phyloP scores from a whole-genome alignment of 2,888 invertebrate species.

The Spodoptera exigua region DNA sequence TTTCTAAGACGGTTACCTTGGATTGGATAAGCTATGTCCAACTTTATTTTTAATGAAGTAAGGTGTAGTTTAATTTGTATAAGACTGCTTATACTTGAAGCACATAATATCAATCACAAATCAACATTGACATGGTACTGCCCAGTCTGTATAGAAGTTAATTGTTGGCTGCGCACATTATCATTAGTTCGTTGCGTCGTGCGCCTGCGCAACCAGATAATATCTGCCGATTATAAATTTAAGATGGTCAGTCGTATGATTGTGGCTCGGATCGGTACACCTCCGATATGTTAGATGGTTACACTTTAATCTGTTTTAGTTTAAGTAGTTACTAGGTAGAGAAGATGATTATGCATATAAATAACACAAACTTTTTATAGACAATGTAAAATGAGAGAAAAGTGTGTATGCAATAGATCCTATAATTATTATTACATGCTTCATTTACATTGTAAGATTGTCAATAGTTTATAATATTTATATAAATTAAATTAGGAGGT shows the following conservation, averaged over 20 bases:
- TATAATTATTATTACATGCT: too few relatives aligned
- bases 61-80: conserved; percentile 10
- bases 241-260: conserved; percentile 63
- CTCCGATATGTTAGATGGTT: conserved; percentile 38
- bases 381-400: too few relatives aligned
- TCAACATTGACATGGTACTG: conserved; percentile 80
- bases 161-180: conserved; percentile 79
- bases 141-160: conserved; percentile 80
- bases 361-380: too few relatives aligned
- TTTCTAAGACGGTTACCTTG: conserved; percentile 11
- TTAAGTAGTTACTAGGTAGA: conserved; percentile 34
- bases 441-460: too few relatives aligned
- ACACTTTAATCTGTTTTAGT: conserved; percentile 39
- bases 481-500: too few relatives aligned
- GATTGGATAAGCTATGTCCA: neutral
- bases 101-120: conserved; percentile 86
- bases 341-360: too few relatives aligned
- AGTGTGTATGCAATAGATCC: too few relatives aligned
- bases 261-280: conserved; percentile 43
- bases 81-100: conserved; percentile 41
- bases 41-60: neutral
- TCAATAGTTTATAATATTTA: too few relatives aligned
- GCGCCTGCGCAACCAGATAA: conserved; percentile 72
- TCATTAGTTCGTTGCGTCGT: conserved; percentile 70
- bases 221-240: conserved; percentile 72